These are phyloP conservation scores for Holothuria leucospilota DNA, from an alignment of 53 echinoderm and acorn worm genomes.

Conservation along the genomic window DNA sequence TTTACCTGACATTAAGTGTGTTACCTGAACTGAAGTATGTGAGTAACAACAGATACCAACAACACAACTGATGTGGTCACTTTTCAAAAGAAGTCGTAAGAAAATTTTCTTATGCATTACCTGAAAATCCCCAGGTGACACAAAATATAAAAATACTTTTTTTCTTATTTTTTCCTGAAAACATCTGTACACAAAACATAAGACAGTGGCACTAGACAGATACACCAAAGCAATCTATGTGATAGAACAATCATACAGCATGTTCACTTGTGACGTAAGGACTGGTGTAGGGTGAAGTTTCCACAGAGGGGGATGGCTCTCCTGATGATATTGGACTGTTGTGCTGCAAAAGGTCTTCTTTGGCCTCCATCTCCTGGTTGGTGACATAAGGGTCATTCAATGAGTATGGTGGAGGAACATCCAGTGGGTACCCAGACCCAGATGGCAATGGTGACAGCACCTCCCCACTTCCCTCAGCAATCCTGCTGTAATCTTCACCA, in stretches of 20 bases:
- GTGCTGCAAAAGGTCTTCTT: constrained; percentile 3
- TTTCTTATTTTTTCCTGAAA: too few species aligned
- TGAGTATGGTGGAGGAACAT: not conserved
- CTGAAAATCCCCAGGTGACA: too few species aligned
- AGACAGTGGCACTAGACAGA: too few species aligned
- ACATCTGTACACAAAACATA: too few species aligned
- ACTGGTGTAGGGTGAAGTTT: constrained; percentile 17
- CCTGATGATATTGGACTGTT: not conserved
- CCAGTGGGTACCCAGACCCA: not conserved
- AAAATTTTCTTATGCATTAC: too few species aligned
- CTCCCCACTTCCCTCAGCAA: constrained; percentile 10
- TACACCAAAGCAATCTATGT: too few species aligned
- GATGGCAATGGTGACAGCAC: not conserved
- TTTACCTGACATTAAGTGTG: too few species aligned
- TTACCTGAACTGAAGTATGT: too few species aligned
- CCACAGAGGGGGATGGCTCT: constrained; percentile 3
- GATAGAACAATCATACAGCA: not conserved
- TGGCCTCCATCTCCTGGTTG: constrained; percentile 13
- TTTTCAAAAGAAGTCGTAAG: too few species aligned
- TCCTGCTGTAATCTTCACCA: constrained; percentile 35
- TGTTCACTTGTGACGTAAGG: constrained; percentile 29
- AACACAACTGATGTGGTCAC: too few species aligned
- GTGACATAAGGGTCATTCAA: constrained; percentile 25
- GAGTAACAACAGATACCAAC: too few species aligned
- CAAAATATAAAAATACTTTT: too few species aligned